A percentile compares a stretch with the other conserved stretches of the same genome.
Evolutionary conservation across 2,888 invertebrate species (phyloP).

Genomic region (Epsilonema sp.): DNA sequence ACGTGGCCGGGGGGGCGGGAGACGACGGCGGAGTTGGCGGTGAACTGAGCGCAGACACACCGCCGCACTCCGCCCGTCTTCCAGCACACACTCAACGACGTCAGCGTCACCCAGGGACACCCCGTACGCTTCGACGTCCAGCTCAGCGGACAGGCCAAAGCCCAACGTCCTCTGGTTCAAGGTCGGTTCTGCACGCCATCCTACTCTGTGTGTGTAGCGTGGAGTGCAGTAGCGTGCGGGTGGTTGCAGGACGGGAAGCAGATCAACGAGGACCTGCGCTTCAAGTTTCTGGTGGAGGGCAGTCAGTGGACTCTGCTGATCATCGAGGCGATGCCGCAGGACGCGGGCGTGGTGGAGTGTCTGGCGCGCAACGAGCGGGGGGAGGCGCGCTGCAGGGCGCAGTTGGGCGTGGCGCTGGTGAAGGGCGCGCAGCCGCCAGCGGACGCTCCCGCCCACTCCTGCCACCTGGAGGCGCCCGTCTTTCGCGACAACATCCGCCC

Average conservation of each 20-base stretch:
- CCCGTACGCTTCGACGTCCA: conserved; percentile 70
- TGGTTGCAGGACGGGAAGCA: conserved; percentile 57
- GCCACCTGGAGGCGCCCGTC: not conserved
- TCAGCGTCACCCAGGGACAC: conserved; percentile 35
- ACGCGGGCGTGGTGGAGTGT: conserved; percentile 55
- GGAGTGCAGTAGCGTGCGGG: too few relatives aligned
- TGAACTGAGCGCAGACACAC: conserved; percentile 31
- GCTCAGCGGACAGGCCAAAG: conserved; percentile 68
- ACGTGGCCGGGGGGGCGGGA: conserved; percentile 87
- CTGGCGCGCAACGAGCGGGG: conserved; percentile 69
- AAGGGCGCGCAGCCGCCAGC: conserved; percentile 23
- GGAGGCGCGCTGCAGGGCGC: conserved; percentile 80
- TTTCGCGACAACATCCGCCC: conserved; percentile 54
- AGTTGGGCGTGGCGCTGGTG: conserved; percentile 44
- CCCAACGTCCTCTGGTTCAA: conserved; percentile 86
- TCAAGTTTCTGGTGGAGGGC: conserved; percentile 76
- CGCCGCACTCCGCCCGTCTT: conserved; percentile 51
- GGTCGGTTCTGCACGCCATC: too few relatives aligned
- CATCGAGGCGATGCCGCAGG: conserved; percentile 59
- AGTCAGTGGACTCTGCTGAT: conserved; percentile 69
- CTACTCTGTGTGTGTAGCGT: too few relatives aligned
- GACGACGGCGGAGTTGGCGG: conserved; percentile 85
- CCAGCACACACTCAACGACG: conserved; percentile 60
- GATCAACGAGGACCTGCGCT: conserved; percentile 63
- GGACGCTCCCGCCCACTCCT: not conserved